Conservation (phyloP, 2,113 vertebrate genomes). For the Lamprologus tigripictilis region DNA sequence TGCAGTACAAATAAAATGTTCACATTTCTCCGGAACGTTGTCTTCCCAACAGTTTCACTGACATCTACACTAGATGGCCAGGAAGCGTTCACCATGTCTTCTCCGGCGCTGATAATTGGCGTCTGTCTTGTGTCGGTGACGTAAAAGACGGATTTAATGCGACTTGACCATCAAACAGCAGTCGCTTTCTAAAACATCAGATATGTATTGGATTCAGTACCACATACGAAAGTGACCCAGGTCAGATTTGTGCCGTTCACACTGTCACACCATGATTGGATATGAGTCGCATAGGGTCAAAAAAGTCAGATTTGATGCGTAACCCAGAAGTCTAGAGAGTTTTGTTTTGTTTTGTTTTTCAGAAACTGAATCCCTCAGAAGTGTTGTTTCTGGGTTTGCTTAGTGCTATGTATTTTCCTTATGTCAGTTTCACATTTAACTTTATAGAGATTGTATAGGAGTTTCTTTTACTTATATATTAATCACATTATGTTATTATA, state of each 20-base stretch:
- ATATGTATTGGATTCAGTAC: fast-evolving
- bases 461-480: fast-evolving
- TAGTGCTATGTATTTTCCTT: neutral
- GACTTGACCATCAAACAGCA: fast-evolving
- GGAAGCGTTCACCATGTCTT: fast-evolving
- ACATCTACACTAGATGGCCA: fast-evolving
- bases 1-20: fast-evolving
- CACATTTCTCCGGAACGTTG: too few species aligned
- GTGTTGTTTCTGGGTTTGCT: too few species aligned
- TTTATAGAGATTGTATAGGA: neutral
- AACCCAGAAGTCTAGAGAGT: neutral
- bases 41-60: fast-evolving
- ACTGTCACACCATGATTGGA: too few species aligned
- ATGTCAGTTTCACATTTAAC: neutral
- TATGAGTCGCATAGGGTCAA: fast-evolving
- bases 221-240: too few species aligned
- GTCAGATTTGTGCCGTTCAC: too few species aligned
- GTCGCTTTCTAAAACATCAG: fast-evolving
- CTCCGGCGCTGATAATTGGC: fast-evolving
- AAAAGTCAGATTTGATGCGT: too few species aligned
- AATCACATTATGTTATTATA: too few species aligned
- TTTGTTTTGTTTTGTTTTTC: too few species aligned
- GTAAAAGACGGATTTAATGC: too few species aligned
- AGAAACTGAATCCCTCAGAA: neutral
- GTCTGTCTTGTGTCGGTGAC: too few species aligned